Evolutionary conservation across 92 coral and sea anemone species (phyloP).

Genomic region (Desmophyllum pertusum): DNA sequence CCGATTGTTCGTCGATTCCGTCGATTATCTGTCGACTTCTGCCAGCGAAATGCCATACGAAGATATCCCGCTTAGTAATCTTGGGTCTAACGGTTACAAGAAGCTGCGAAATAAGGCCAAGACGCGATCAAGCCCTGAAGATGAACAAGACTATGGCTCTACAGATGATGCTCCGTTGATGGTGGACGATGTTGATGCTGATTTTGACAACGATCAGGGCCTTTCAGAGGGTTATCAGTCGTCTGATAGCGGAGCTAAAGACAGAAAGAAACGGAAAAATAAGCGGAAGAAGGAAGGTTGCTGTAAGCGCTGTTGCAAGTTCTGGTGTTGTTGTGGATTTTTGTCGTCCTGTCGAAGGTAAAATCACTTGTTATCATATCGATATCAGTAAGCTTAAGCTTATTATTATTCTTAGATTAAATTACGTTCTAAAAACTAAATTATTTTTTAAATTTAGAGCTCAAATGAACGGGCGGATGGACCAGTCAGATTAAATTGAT

Average conservation of each 20-base stretch:
- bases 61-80: slow-evolving; percentile 72
- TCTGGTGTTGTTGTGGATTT: slow-evolving; percentile 58
- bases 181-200: slow-evolving; percentile 78
- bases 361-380: too few relatives aligned
- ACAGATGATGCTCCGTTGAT: slow-evolving; percentile 86
- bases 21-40: slow-evolving; percentile 45
- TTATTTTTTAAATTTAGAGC: too few relatives aligned
- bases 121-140: slow-evolving; percentile 40
- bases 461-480: too few relatives aligned
- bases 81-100: slow-evolving; percentile 42
- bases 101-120: slow-evolving; percentile 45
- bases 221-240: slow-evolving; percentile 90
- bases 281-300: slow-evolving; percentile 66
- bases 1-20: slow-evolving; percentile 42
- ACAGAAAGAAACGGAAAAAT: slow-evolving; percentile 63
- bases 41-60: slow-evolving; percentile 70
- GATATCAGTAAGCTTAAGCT: too few relatives aligned
- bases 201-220: slow-evolving; percentile 83
- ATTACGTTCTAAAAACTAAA: too few relatives aligned
- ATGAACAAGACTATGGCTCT: slow-evolving; percentile 53
- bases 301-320: slow-evolving; percentile 74
- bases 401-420: too few relatives aligned
- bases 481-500: too few relatives aligned
- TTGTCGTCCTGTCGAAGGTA: slow-evolving; percentile 29
- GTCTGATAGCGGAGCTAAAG: slow-evolving; percentile 68